Conservation (phyloP, 2,113 vertebrate species). For the Acanthisitta chloris region DNA sequence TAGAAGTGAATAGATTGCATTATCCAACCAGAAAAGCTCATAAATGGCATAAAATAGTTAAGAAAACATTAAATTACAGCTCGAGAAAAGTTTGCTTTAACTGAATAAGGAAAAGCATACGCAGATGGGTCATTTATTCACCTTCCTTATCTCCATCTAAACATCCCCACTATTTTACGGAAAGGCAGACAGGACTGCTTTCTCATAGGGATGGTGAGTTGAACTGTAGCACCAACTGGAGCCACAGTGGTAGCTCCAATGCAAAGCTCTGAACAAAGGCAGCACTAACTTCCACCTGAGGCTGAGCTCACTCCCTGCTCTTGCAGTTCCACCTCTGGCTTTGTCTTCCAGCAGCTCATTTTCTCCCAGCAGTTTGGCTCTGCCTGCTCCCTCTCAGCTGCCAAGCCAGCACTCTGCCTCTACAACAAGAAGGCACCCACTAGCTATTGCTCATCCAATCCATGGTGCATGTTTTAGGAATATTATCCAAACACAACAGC, state of each 20-base stretch:
- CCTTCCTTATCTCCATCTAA: background rate
- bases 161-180: fast-evolving
- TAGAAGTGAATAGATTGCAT: background rate
- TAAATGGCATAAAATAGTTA: background rate
- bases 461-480: background rate
- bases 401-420: background rate
- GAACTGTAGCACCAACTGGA: too few relatives aligned
- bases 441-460: background rate
- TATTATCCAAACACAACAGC: background rate
- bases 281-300: background rate
- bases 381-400: background rate
- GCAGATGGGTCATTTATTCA: background rate
- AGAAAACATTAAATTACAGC: background rate
- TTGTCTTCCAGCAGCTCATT: background rate
- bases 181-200: background rate
- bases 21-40: background rate
- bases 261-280: background rate
- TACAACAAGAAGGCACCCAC: background rate
- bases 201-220: background rate
- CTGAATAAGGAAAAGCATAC: background rate
- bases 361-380: background rate
- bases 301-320: background rate
- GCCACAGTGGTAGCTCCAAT: background rate
- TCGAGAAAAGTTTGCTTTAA: background rate
- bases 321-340: background rate